Evolutionary conservation across 2,113 vertebrate genomes (phyloP).

Genomic region (Calyptomena viridis): DNA sequence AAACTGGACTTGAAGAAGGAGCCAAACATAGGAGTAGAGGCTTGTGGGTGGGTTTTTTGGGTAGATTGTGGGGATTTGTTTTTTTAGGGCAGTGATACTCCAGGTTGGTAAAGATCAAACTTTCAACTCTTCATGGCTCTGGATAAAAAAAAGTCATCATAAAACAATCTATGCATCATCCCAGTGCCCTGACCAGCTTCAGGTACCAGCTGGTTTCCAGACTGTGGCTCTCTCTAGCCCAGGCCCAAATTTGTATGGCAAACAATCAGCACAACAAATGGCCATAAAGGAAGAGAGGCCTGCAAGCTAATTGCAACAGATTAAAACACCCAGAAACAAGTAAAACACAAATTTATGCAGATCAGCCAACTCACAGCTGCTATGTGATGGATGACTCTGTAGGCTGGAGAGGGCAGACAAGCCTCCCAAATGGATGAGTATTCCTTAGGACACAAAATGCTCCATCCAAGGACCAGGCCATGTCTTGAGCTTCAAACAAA

Average conservation of each 20-base stretch:
- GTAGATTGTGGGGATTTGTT: neutral
- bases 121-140: neutral
- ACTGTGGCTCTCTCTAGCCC: neutral
- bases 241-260: neutral
- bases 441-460: neutral
- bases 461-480: neutral
- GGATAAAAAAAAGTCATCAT: neutral
- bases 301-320: neutral
- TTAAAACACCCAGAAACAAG: neutral
- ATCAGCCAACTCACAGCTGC: neutral
- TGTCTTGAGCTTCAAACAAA: neutral
- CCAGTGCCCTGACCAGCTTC: neutral
- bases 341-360: neutral
- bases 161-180: neutral
- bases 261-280: neutral
- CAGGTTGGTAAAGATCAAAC: neutral
- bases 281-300: neutral
- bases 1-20: neutral
- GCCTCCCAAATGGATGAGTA: neutral
- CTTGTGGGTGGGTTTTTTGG: neutral
- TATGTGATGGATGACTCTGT: accelerated
- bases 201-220: slow-evolving; percentile 16
- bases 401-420: neutral
- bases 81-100: neutral
- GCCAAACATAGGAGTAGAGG: neutral